phyloP scores from a whole-genome alignment of 2,113 vertebrate genomes.

The Bombycilla garrulus region DNA sequence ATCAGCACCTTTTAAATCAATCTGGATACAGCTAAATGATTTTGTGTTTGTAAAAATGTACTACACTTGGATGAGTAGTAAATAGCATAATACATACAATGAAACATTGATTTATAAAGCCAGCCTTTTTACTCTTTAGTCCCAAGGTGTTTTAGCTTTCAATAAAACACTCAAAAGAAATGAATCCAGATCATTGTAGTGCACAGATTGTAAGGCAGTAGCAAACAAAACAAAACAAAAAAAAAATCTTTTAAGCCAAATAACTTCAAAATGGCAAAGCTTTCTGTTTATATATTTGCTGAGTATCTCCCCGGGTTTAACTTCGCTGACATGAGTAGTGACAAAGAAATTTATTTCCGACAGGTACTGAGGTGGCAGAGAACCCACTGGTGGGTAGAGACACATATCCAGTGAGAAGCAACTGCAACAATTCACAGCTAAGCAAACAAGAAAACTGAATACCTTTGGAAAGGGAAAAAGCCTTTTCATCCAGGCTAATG shows the following conservation, averaged over 20 bases:
- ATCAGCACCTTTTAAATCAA: slow-evolving; percentile 10
- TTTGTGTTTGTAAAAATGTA: slow-evolving; percentile 24
- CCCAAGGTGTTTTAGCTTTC: neutral
- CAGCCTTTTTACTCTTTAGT: neutral
- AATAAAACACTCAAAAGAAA: neutral
- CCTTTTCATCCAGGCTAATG: neutral
- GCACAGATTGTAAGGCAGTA: neutral
- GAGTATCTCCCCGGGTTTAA: neutral
- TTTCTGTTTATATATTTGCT: neutral
- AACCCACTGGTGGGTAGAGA: neutral
- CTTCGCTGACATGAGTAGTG: neutral
- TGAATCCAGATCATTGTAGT: neutral
- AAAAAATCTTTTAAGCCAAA: neutral
- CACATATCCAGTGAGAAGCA: neutral
- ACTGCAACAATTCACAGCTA: neutral
- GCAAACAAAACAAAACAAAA: neutral
- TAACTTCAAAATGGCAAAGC: neutral
- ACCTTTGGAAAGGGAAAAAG: neutral
- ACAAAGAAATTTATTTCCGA: neutral
- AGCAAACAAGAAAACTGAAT: neutral
- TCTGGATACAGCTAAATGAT: slow-evolving; percentile 1
- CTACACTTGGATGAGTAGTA: neutral
- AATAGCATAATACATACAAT: slow-evolving; percentile 18
- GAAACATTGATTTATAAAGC: slow-evolving; percentile 23
- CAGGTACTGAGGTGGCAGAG: neutral